Base-by-base conservation (phyloP, 2,113 vertebrate species). In the Epinephelus lanceolatus region DNA sequence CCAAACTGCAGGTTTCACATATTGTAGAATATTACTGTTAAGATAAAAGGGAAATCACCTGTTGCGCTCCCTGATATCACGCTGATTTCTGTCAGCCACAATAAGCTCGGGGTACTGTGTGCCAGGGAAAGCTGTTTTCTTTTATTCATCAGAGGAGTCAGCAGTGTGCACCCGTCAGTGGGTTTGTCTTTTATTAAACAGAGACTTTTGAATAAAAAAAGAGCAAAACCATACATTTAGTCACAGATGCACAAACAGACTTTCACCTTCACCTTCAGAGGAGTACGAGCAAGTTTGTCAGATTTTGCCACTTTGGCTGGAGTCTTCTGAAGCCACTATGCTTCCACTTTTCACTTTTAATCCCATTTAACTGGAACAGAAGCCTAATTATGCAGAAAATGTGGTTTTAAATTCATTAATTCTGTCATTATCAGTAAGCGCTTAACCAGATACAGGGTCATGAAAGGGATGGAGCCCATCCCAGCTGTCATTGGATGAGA, bases 91-190 rank as follows among this genome's bases (percentile, higher is more conserved):
- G 78, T 65, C 75, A 53, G 72, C 42, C 18, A 8, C 77, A 37
- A 27, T 67, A 37, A 76, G 62, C 56, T 65, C 1, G 8, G 51
- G 71, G 4, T 19, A 37, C 33, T 23, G 62, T 42, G 21, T 17
- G 40, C 60, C 23, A 13, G 53, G 56, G 13, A 60, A 70, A 61
- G 63, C 19, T 70, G 42, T 60, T 83, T 86, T 68, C 23, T 57
- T 86, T 79, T 79, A 76, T 88, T 84, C 84, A 70, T 71, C 75
- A 55, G 61, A 23, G 3, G 37, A 56, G 60, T 37, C 51, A 3
- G 59, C 5, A 1, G 19, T 30, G 19, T 71, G 67, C 25, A 49
- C 33, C 62, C 2, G 12, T 60, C 40, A 23, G 47, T 25, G 14
- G 55, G 25, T 80, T 23, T 42, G 45, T 63, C 74, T 84, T 72